These are phyloP conservation scores for Drosophila ficusphila DNA, from an alignment of 1,140 invertebrate genomes.

Conservation along the genomic window DNA sequence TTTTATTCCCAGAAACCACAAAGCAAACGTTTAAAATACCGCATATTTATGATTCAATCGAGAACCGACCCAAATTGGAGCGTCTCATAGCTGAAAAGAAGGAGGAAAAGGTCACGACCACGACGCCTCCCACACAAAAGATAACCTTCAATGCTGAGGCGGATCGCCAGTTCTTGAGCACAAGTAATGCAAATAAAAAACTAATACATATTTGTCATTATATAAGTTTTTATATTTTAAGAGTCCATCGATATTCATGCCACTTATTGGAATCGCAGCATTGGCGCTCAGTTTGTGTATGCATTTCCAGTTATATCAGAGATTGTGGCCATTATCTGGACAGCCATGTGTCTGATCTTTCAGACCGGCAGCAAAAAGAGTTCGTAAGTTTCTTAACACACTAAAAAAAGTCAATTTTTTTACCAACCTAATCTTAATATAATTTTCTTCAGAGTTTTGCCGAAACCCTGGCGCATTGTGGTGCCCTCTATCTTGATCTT, in stretches of 20 bases:
- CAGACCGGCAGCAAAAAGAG: constrained; percentile 76
- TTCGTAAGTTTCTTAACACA: too few species aligned
- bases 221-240: not conserved
- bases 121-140: constrained; percentile 36
- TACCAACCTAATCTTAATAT: not conserved
- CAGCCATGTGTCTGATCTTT: constrained; percentile 78
- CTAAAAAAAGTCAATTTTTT: too few species aligned
- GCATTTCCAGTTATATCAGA: constrained; percentile 75
- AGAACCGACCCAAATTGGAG: constrained; percentile 49
- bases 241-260: constrained; percentile 61
- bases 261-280: constrained; percentile 63
- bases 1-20: constrained; percentile 18
- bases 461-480: constrained; percentile 82
- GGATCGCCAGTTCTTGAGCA: constrained; percentile 68
- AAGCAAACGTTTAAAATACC: constrained; percentile 57
- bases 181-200: constrained; percentile 35
- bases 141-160: constrained; percentile 57
- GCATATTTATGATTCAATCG: constrained; percentile 59
- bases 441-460: constrained; percentile 59
- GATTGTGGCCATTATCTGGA: constrained; percentile 78
- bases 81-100: constrained; percentile 46
- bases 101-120: constrained; percentile 11
- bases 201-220: not conserved
- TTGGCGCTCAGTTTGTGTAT: constrained; percentile 72
- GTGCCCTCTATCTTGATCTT: constrained; percentile 78